Base-by-base conservation (phyloP, 2,888 invertebrate genomes). In the Cosmopolites sordidus region DNA sequence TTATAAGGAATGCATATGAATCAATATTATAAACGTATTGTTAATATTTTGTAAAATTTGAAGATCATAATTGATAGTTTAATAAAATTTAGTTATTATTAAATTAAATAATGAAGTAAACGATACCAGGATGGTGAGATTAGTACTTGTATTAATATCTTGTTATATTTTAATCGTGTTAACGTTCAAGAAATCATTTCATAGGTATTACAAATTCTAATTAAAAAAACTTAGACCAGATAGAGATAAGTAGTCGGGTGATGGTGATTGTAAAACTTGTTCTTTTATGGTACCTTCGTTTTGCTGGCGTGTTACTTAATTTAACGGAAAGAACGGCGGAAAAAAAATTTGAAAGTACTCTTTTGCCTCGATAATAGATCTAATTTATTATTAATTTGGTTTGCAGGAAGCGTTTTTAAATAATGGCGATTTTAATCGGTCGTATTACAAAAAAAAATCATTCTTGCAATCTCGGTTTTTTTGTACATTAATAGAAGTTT, bases 281-380 rank as follows among this genome's bases (percentile, higher is more conserved):
- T 53, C 52, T 56, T 51, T 44, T 48, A 49, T 52, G 56, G 55
- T 48, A 51, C 51, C 51, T 51, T 51, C 55, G 46, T 51, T 51
- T 12, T 12, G 11, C 12, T 44, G 46, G 45, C 54, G 48, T 33
- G 51, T 55, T 51, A 51, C 55, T 55, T 55, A 55, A 55, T 55
- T 55, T 56, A 53, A 56, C 49, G 48, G 58, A 56, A 58, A 48
- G 43, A 22, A 22, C 22, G 22, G 22, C 22, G 3, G 48, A 38
- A 44, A 40, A 40, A 58, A 60, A 60, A 58, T 59, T 60, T 52
- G 58, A 60, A 60, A 60, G 59, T 58, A 56, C 56, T 52, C 48
- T 42, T 55, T 51, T 48, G 18, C 18, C 16, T 37, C 43, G 55
- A 54, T 53, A 48, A 51, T 54, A 38, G 51, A 51, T 51, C 54